Evolutionary conservation across 1,140 invertebrate species (phyloP).

Genomic region (Harlomillsia oculata): DNA sequence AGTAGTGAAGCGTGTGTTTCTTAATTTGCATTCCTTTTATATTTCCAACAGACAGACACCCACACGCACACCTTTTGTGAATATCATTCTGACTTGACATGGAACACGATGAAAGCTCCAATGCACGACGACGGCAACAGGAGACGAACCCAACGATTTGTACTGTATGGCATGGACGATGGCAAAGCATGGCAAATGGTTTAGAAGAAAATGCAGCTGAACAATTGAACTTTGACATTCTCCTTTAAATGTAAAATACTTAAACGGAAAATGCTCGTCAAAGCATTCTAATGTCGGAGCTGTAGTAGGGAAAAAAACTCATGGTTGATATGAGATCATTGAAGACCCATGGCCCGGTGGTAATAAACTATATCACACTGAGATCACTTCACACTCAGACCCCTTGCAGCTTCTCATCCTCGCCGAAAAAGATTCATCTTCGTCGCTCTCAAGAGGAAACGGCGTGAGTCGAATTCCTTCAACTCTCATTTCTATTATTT

Average conservation of each 20-base stretch:
- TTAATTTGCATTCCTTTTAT: too few relatives aligned
- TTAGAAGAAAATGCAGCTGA: constrained; percentile 1
- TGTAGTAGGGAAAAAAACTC: background rate
- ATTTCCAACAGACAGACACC: too few relatives aligned
- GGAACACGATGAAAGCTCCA: too few relatives aligned
- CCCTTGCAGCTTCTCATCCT: constrained; percentile 13
- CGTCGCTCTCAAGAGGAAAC: background rate
- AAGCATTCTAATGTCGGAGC: background rate
- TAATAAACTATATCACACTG: constrained; percentile 21
- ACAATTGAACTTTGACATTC: too few relatives aligned
- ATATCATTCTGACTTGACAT: too few relatives aligned
- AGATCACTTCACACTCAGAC: constrained; percentile 20
- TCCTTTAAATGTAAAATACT: too few relatives aligned
- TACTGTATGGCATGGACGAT: too few relatives aligned
- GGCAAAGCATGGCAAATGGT: background rate
- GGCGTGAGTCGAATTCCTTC: constrained; percentile 9
- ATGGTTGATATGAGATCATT: constrained; percentile 15
- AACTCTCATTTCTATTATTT: constrained; percentile 10
- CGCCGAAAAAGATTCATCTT: background rate
- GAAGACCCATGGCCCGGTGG: constrained; percentile 13
- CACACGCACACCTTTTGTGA: too few relatives aligned
- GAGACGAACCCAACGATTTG: too few relatives aligned
- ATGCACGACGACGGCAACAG: too few relatives aligned
- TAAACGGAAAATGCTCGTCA: background rate
- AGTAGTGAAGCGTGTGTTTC: too few relatives aligned